Evolutionary conservation across 2,113 vertebrate species (phyloP).

Genomic region (Thryonomys swinderianus): DNA sequence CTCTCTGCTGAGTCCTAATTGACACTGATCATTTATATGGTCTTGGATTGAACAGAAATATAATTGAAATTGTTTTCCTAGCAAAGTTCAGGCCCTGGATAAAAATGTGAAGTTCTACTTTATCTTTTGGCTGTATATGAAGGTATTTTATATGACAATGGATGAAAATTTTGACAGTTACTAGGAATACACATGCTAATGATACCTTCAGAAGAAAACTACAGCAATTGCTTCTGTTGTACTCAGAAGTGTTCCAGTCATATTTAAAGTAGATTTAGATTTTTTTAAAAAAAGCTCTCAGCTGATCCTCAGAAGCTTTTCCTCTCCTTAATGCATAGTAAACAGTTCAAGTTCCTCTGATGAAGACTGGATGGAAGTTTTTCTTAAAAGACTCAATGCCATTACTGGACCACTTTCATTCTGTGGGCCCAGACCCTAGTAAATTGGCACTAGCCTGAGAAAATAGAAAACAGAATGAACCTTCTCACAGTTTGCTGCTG

Average conservation of each 20-base stretch:
- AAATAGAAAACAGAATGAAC: neutral
- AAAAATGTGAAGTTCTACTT: neutral
- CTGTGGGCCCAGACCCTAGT: neutral
- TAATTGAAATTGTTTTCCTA: neutral
- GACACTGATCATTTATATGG: neutral
- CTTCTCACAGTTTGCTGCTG: neutral
- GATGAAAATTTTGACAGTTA: constrained; percentile 3
- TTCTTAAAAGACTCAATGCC: neutral
- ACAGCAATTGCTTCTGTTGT: neutral
- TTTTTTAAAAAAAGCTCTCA: neutral
- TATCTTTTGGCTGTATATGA: neutral
- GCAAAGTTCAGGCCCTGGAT: neutral
- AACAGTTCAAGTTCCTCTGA: neutral
- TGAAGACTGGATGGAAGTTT: neutral
- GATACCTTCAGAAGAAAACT: neutral
- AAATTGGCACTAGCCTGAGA: neutral
- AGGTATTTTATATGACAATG: neutral
- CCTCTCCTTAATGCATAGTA: neutral
- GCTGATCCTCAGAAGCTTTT: neutral
- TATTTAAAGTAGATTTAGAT: neutral
- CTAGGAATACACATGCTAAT: neutral
- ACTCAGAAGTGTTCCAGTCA: neutral
- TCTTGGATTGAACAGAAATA: neutral
- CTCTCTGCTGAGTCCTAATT: neutral
- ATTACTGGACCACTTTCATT: neutral